phyloP scores from a whole-genome alignment of 1,140 invertebrate species.

The Cotesia vestalis region DNA sequence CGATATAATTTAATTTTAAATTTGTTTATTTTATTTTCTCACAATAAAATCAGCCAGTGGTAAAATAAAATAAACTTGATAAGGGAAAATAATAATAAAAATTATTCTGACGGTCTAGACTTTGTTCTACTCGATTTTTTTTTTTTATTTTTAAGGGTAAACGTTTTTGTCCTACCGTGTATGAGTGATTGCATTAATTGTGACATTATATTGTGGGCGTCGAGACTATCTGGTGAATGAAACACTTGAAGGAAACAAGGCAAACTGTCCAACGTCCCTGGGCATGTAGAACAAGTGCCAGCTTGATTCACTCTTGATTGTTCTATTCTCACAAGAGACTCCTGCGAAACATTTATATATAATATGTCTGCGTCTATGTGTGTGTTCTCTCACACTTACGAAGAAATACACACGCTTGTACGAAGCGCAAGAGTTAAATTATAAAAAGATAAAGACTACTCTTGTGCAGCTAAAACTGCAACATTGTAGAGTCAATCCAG shows the following conservation, averaged over 20 bases:
- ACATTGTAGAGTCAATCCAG: no score
- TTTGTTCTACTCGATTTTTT: no score
- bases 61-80: no score
- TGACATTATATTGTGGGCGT: slow-evolving; percentile 13
- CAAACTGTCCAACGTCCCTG: slow-evolving; percentile 47
- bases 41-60: no score
- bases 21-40: no score
- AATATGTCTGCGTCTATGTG: background rate
- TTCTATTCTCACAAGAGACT: slow-evolving; percentile 62
- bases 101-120: no score
- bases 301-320: slow-evolving; percentile 67
- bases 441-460: slow-evolving; percentile 10
- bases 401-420: background rate
- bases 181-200: slow-evolving; percentile 1
- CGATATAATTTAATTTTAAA: no score
- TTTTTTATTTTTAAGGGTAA: no score
- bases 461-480: background rate
- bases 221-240: slow-evolving; percentile 24
- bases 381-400: background rate
- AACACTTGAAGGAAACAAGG: slow-evolving; percentile 52
- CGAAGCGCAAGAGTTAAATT: background rate
- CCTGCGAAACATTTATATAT: slow-evolving; percentile 36
- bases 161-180: background rate
- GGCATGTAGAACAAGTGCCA: slow-evolving; percentile 63
- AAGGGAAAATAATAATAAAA: no score